These are phyloP conservation scores for Mesochorus sp. DNA, from an alignment of 2,888 invertebrate species.

Conservation along the genomic window DNA sequence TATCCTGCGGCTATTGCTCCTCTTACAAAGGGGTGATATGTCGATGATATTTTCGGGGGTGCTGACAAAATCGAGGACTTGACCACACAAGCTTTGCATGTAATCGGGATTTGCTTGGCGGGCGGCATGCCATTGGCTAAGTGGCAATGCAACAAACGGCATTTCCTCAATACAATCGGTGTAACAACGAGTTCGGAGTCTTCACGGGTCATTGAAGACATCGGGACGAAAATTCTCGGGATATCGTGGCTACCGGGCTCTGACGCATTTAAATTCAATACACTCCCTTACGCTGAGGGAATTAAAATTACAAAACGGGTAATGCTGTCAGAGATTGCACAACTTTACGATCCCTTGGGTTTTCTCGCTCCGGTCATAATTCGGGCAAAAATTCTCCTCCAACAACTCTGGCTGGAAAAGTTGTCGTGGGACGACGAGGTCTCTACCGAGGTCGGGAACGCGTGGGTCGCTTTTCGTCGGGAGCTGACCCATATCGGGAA, in stretches of 20 bases:
- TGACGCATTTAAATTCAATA: constrained; percentile 43
- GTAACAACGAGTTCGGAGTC: background rate
- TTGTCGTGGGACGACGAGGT: constrained; percentile 55
- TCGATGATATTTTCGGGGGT: too few species aligned
- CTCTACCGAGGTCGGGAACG: background rate
- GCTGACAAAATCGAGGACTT: background rate
- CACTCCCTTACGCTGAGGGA: background rate
- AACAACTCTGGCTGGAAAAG: constrained; percentile 55
- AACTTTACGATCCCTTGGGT: constrained; percentile 60
- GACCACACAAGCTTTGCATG: constrained; percentile 2
- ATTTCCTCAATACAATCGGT: background rate
- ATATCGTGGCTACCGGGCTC: constrained; percentile 42
- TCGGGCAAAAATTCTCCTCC: constrained; percentile 58
- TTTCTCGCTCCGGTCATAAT: constrained; percentile 54
- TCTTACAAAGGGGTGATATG: too few species aligned
- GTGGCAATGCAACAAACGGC: constrained; percentile 30
- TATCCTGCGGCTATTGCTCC: too few species aligned
- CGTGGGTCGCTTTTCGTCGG: constrained; percentile 34
- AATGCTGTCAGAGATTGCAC: constrained; percentile 49
- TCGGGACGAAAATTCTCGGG: constrained; percentile 43
- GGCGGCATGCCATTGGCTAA: constrained; percentile 56
- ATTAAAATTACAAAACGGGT: constrained; percentile 38
- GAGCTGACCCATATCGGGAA: constrained; percentile 22
- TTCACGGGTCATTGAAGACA: constrained; percentile 23
- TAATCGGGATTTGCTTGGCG: constrained; percentile 41